Base-by-base conservation (phyloP, 2,113 vertebrate genomes). In the Sylvietta virens region DNA sequence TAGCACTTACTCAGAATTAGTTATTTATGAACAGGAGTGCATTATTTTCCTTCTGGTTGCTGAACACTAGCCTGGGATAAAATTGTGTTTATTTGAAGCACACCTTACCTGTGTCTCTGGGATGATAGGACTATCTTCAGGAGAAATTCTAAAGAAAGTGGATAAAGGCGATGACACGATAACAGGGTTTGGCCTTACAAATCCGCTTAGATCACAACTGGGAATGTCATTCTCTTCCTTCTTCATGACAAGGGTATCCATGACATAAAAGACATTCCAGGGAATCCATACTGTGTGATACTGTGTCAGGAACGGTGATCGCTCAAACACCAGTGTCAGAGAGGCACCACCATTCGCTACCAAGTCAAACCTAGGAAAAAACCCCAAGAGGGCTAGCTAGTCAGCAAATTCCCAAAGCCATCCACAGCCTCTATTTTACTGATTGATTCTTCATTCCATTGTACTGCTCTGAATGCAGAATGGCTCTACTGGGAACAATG, bases 191-290 rank as follows among this genome's bases (percentile, higher is more conserved):
- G 99, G 99, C 91, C 99, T 98, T 94, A 99, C 97, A 87, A 99
- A 98, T 58, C 99, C 99, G 0, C 98, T 99, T 85, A 99, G 98
- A 82, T 99, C 99, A 87, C 99, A 99, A 81, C 98, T 99, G 94
- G 99, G 99, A 76, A 99, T 99, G 97, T 99, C 98, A 58, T 99
- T 99, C 94, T 99, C 98, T 51, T 99, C 99, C 71, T 98, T 98
- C 98, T 99, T 99, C 99, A 99, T 99, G 96, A 99, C 99, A n/a
- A 99, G 98, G 0, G 99, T 99, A 85, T 99, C 99, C 99, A 99
- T 99, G 90, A 99, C 99, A 61, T 99, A 99, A 93, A 99, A 99
- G 28, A 99, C 98, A 67, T 98, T 99, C 99, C 99, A 99, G 7
- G 99, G 99, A 85, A 99, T 98, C 99, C 99, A 99, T 6, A 99